These are phyloP conservation scores for Pseudeuparius sepicola DNA, from an alignment of 2,888 invertebrate genomes.

Conservation along the genomic window DNA sequence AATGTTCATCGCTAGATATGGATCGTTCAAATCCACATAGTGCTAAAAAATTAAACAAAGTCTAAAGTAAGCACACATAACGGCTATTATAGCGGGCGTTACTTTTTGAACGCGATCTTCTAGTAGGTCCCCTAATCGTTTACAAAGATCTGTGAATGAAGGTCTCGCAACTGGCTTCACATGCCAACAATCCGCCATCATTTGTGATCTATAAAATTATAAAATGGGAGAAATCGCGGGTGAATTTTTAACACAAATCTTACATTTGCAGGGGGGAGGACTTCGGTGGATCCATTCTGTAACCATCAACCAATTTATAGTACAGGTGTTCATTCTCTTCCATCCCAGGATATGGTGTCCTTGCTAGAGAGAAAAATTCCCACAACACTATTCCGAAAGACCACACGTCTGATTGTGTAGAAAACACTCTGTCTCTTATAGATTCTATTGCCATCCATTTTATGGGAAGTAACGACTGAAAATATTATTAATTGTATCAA, in stretches of 20 bases:
- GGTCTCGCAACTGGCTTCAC: slow-evolving; percentile 69
- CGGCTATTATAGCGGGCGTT: too few species aligned
- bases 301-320: slow-evolving; percentile 68
- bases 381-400: slow-evolving; percentile 83
- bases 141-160: slow-evolving; percentile 65
- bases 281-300: slow-evolving; percentile 79
- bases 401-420: slow-evolving; percentile 93
- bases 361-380: slow-evolving; percentile 81
- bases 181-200: slow-evolving; percentile 85
- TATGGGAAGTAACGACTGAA: slow-evolving; percentile 73
- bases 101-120: slow-evolving; percentile 72
- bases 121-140: slow-evolving; percentile 65
- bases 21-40: slow-evolving; percentile 77
- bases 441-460: slow-evolving; percentile 97
- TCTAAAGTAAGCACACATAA: too few species aligned
- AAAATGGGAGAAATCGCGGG: slow-evolving; percentile 4
- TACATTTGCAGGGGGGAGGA: slow-evolving; percentile 73
- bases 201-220: slow-evolving; percentile 50
- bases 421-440: slow-evolving; percentile 81
- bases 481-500: too few species aligned
- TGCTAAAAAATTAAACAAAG: slow-evolving; percentile 66
- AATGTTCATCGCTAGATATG: slow-evolving; percentile 63
- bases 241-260: slow-evolving; percentile 21
- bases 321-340: slow-evolving; percentile 62
- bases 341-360: slow-evolving; percentile 80